phyloP scores from a whole-genome alignment of 2,113 vertebrate species.

The Nothocercus julius region DNA sequence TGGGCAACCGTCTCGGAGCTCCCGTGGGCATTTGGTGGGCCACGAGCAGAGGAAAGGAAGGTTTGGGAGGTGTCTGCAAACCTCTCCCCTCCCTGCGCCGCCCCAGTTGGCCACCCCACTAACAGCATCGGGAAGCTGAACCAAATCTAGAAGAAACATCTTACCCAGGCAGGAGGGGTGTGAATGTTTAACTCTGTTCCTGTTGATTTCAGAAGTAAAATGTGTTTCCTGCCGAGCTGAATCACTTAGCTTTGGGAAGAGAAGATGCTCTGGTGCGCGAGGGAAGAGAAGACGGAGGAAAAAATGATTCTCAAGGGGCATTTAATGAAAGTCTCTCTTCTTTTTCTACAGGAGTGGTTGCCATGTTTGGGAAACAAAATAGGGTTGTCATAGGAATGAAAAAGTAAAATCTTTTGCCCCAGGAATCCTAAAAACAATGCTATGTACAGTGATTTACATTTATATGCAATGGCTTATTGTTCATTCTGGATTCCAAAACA shows the following conservation, averaged over 20 bases:
- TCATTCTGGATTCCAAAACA: not conserved
- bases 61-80: not conserved
- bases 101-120: not conserved
- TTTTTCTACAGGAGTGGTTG: conserved; percentile 8
- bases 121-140: not conserved
- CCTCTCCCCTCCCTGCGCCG: not conserved
- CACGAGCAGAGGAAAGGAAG: not conserved
- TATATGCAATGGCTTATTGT: conserved; percentile 15
- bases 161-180: not conserved
- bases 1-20: not conserved
- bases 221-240: not conserved
- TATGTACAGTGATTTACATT: conserved; percentile 66
- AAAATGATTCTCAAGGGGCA: not conserved
- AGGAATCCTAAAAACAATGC: not conserved
- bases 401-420: not conserved
- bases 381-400: conserved; percentile 10
- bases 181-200: not conserved
- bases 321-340: not conserved
- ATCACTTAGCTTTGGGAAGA: not conserved
- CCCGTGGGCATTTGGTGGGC: not conserved
- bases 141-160: not conserved
- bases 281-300: not conserved
- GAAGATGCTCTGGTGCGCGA: not conserved
- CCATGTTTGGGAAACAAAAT: not conserved
- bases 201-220: not conserved